Evolutionary conservation across 2,888 invertebrate species (phyloP).

Genomic region (Caenorhabditis virilis): DNA sequence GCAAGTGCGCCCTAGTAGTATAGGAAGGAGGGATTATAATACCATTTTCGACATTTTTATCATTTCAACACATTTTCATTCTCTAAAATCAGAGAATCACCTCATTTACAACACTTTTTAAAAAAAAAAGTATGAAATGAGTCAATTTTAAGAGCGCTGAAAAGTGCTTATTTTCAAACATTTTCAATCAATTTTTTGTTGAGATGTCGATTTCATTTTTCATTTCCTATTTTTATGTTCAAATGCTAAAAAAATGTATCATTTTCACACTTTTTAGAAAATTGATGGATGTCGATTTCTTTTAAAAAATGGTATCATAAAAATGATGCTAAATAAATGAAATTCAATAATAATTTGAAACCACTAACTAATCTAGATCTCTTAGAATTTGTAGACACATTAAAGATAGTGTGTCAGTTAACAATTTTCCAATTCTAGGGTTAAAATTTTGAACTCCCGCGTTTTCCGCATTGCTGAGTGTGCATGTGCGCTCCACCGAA

Average conservation of each 20-base stretch:
- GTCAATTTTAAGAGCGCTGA: conserved; percentile 22
- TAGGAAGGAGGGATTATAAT: conserved; percentile 31
- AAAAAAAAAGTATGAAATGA: conserved; percentile 7
- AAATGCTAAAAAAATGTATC: conserved; percentile 26
- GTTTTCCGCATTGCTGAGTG: too few relatives aligned
- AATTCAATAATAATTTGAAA: conserved; percentile 11
- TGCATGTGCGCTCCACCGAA: too few relatives aligned
- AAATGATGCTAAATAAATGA: conserved; percentile 24
- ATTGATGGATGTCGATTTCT: conserved; percentile 16
- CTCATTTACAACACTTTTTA: conserved; percentile 30
- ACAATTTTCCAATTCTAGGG: too few relatives aligned
- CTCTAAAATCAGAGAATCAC: conserved; percentile 19
- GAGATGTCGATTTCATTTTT: conserved; percentile 27
- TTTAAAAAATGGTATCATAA: conserved; percentile 19
- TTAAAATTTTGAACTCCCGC: too few relatives aligned
- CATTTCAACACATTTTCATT: conserved; percentile 29
- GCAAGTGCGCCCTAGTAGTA: too few relatives aligned
- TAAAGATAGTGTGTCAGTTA: too few relatives aligned
- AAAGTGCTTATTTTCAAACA: conserved; percentile 29
- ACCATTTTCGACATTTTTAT: conserved; percentile 22
- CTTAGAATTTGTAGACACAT: conserved; percentile 8
- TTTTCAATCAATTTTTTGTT: conserved; percentile 26
- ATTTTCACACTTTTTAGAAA: conserved; percentile 24
- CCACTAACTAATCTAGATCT: conserved; percentile 19
- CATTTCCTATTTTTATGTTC: conserved; percentile 20